Conservation (phyloP, 2,797 vertebrate species). For the Chiroxiphia lanceolata region DNA sequence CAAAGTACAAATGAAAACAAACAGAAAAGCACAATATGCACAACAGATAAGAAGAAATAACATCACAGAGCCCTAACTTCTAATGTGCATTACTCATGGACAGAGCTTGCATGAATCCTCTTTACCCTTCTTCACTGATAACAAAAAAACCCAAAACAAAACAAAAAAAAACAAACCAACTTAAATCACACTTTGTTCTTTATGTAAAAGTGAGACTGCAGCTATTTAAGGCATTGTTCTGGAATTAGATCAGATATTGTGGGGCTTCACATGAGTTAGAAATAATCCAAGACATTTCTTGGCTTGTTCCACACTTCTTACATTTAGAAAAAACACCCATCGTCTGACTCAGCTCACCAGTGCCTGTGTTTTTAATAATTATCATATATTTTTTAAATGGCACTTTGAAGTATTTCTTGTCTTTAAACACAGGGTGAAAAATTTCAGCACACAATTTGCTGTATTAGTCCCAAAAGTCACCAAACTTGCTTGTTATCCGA, state of each 20-base stretch:
- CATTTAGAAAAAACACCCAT: not conserved
- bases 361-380: too few relatives aligned
- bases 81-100: not conserved
- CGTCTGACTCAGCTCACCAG: not conserved
- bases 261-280: not conserved
- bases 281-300: not conserved
- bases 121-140: not conserved
- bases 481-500: not conserved
- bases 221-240: not conserved
- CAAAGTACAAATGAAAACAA: not conserved
- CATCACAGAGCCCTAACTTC: not conserved
- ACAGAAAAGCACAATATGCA: not conserved
- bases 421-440: not conserved
- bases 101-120: accelerated
- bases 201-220: not conserved
- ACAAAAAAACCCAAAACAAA: not conserved
- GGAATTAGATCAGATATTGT: not conserved
- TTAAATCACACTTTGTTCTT: not conserved
- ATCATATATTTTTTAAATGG: not conserved
- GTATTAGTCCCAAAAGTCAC: not conserved
- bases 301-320: not conserved
- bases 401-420: not conserved
- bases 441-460: not conserved
- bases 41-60: not conserved
- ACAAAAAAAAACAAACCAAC: not conserved